Percentiles rank a stretch among this genome's conserved stretches.
phyloP scores from a whole-genome alignment of 1,140 invertebrate genomes.

The Trichoplusia ni region DNA sequence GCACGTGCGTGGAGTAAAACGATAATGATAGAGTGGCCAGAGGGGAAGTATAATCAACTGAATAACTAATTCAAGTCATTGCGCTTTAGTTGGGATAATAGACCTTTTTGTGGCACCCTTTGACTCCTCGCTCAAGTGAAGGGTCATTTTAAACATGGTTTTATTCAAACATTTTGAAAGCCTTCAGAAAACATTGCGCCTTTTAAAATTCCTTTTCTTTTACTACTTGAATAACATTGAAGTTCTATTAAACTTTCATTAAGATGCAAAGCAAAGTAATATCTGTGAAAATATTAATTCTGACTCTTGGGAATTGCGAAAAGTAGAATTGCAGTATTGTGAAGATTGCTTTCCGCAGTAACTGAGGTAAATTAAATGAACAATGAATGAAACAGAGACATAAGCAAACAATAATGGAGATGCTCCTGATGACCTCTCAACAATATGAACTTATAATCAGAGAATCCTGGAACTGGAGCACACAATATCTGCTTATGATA shows the following conservation, averaged over 20 bases:
- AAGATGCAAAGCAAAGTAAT: not conserved
- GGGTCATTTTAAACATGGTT: slow-evolving; percentile 54
- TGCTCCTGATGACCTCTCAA: slow-evolving; percentile 18
- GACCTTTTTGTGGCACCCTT: slow-evolving; percentile 69
- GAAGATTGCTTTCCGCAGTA: slow-evolving; percentile 12
- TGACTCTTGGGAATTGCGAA: slow-evolving; percentile 1
- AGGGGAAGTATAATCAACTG: slow-evolving; percentile 76
- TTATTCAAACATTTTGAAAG: slow-evolving; percentile 56
- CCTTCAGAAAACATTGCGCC: not conserved
- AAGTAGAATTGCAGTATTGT: too few species aligned
- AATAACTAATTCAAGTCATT: slow-evolving; percentile 79
- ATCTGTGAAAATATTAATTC: slow-evolving; percentile 4
- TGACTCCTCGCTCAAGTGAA: slow-evolving; percentile 45
- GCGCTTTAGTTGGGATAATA: slow-evolving; percentile 61
- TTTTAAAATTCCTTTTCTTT: slow-evolving; percentile 2
- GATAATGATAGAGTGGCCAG: slow-evolving; percentile 77
- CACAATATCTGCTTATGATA: slow-evolving; percentile 4
- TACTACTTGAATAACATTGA: not conserved
- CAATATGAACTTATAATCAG: slow-evolving; percentile 23
- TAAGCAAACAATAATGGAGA: slow-evolving; percentile 16
- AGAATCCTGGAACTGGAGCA: slow-evolving; percentile 16
- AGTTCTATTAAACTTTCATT: slow-evolving; percentile 8
- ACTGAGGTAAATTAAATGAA: slow-evolving; percentile 5
- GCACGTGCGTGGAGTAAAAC: slow-evolving; percentile 72
- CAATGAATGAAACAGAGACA: slow-evolving; percentile 13